Base-by-base conservation (phyloP, 2,113 vertebrate genomes). In the Corythaixoides concolor region DNA sequence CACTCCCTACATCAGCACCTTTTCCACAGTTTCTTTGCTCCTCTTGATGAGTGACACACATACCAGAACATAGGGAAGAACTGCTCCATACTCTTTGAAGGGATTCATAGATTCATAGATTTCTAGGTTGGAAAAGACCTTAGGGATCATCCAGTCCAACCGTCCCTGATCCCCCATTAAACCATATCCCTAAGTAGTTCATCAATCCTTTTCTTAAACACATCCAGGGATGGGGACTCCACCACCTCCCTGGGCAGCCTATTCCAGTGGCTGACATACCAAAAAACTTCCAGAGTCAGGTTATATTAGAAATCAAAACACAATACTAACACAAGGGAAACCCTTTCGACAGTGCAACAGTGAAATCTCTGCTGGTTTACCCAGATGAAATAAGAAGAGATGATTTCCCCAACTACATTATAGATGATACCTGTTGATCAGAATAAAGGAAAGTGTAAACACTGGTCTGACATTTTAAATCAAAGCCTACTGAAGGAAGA, bases 1-100 rank as follows among this genome's bases (percentile, higher is more conserved):
- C 45, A 8, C 13, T 63, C 30, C 17, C 28, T 32, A 33, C 27
- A 35, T 5, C 75, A 12, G 50, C 45, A 7, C 24, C n/a, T 72
- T 16, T 13, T 39, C 45, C 52, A 30, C 15, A 18, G 24, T 39
- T 56, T 8, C 78, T 28, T 30, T 30, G 87, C 53, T 59, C 80
- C 67, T 52, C 21, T 6, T 21, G 8, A 11, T 27, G 39, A 33
- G 23, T 3, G 43, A 55, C 0, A 3, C 0, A 0, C 6, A 26
- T 60, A 5, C 6, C 12, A 62, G 58, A 56, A 28, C 37, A 10
- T 0, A 18, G 52, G 7, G 15, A 52, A 8, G 23, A 82, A 12
- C 75, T 39, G n/a, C 35, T 73, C 35, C 3, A 8, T 18, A 9
- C 8, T 26, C 32, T 53, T 14, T 5, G 66, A 43, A 56, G 33